Conservation (phyloP, 2,888 invertebrate genomes). For the Stenolophus ochropezus region DNA sequence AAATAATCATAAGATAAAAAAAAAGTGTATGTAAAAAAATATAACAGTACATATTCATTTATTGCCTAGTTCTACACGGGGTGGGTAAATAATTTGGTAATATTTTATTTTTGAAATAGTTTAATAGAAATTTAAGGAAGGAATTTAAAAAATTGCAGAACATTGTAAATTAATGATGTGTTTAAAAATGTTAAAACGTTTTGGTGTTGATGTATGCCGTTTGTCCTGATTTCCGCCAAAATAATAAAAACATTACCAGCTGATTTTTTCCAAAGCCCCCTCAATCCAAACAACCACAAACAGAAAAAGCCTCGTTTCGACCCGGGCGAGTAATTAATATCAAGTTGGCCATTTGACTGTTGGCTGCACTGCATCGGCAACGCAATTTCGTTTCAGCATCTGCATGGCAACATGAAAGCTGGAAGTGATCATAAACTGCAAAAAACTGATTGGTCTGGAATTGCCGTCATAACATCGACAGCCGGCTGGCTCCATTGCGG, state of each 20-base stretch:
- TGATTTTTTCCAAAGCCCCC: constrained; percentile 27
- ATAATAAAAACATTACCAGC: not conserved
- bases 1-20: too few species aligned
- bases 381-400: constrained; percentile 26
- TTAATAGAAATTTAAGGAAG: too few species aligned
- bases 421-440: constrained; percentile 25
- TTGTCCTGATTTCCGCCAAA: not conserved
- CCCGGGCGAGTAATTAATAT: constrained; percentile 26
- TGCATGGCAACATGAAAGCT: constrained; percentile 24
- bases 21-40: too few species aligned
- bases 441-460: constrained; percentile 39
- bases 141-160: too few species aligned
- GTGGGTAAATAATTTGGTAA: too few species aligned
- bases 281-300: constrained; percentile 20
- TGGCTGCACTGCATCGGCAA: not conserved
- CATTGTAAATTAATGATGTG: too few species aligned
- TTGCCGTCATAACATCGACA: constrained; percentile 27
- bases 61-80: too few species aligned
- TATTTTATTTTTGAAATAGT: too few species aligned
- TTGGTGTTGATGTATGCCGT: constrained; percentile 6
- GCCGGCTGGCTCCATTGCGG: not conserved
- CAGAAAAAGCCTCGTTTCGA: constrained; percentile 29
- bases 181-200: too few species aligned
- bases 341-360: constrained; percentile 1
- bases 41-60: too few species aligned